Conservation (phyloP, 2,888 invertebrate species). For the Apamea epomidion region DNA sequence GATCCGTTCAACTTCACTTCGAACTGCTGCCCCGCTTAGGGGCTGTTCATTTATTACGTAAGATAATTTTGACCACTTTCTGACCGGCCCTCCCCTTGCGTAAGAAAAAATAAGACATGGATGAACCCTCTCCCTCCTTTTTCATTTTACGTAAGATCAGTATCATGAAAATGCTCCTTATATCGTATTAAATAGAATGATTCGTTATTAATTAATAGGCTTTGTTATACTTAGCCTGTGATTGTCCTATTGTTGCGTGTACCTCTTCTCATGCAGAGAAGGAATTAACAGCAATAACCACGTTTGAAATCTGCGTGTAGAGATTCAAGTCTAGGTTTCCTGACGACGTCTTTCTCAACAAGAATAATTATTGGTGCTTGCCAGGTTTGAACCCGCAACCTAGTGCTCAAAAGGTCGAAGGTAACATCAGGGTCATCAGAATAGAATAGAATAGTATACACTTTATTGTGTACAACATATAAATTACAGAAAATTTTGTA, state of each 20-base stretch:
- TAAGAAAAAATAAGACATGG: too few relatives aligned
- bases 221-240: background rate
- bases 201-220: constrained; percentile 19
- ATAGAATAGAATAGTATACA: too few relatives aligned
- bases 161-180: too few relatives aligned
- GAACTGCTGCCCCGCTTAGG: background rate
- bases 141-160: too few relatives aligned
- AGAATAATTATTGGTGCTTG: background rate
- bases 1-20: constrained; percentile 22
- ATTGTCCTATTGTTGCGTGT: too few relatives aligned
- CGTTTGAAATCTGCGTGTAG: background rate
- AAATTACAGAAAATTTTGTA: too few relatives aligned
- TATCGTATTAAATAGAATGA: constrained; percentile 1
- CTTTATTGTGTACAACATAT: too few relatives aligned
- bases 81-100: too few relatives aligned
- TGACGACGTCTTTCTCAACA: background rate
- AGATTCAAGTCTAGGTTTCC: background rate
- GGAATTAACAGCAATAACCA: background rate
- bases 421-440: background rate
- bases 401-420: background rate
- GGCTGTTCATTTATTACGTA: too few relatives aligned
- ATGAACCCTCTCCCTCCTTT: too few relatives aligned
- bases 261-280: background rate
- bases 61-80: too few relatives aligned
- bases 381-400: background rate